Evolutionary conservation across 2,797 vertebrate species (phyloP).

Genomic region (Melanotaenia trifasciata): DNA sequence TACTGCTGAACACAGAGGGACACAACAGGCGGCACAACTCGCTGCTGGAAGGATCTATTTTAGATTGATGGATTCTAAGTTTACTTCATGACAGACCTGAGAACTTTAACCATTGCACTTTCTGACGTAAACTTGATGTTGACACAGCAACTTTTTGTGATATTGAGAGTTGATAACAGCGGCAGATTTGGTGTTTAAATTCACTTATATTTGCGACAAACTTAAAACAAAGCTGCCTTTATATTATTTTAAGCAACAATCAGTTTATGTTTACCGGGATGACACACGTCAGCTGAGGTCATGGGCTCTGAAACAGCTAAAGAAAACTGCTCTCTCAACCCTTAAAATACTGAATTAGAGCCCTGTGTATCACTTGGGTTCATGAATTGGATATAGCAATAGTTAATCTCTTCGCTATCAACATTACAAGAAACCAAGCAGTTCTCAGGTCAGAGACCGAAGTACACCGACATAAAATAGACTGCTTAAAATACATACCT

Average conservation of each 20-base stretch:
- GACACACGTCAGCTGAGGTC: not conserved
- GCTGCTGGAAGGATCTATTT: constrained; percentile 13
- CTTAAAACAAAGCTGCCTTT: not conserved
- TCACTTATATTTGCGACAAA: not conserved
- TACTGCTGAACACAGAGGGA: constrained; percentile 37
- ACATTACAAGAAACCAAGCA: constrained; percentile 11
- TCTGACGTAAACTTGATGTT: not conserved
- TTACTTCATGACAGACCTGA: constrained; percentile 7
- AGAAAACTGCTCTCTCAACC: not conserved
- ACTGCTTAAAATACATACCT: not conserved
- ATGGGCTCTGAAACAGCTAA: not conserved
- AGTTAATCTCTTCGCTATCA: not conserved
- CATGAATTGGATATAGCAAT: not conserved
- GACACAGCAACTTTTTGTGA: not conserved
- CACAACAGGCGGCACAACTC: constrained; percentile 28
- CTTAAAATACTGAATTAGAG: not conserved
- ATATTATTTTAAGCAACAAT: not conserved
- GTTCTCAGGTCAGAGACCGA: constrained; percentile 21
- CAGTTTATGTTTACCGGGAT: not conserved
- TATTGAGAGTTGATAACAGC: not conserved
- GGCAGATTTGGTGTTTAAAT: not conserved
- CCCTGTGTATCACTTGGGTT: not conserved
- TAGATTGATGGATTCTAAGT: constrained; percentile 5
- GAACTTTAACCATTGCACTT: not conserved
- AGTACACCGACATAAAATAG: constrained; percentile 11